Evolutionary conservation across 2,797 vertebrate species (phyloP).

Genomic region (Pseudotriccus pelzelni): DNA sequence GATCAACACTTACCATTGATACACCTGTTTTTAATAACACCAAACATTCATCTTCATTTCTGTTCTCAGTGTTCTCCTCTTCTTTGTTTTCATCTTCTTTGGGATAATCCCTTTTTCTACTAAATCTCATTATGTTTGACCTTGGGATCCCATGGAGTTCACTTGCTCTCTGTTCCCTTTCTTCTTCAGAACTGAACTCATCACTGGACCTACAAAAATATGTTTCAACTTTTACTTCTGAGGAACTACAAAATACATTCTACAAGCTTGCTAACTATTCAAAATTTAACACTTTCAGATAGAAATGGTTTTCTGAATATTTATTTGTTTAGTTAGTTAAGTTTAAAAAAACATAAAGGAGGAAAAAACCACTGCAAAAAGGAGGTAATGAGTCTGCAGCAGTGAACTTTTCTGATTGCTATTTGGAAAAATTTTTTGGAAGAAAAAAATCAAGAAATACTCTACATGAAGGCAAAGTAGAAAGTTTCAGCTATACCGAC

Average conservation of each 20-base stretch:
- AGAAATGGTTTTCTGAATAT: neutral
- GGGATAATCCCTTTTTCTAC: conserved; percentile 29
- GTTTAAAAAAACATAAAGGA: neutral
- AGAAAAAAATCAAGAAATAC: neutral
- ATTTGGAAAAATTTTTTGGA: neutral
- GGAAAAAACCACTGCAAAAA: neutral
- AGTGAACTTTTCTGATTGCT: neutral
- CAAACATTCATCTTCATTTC: neutral
- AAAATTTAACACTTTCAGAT: neutral
- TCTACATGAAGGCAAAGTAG: neutral
- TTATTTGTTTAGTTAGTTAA: neutral
- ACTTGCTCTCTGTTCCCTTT: neutral
- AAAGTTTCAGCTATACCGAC: neutral
- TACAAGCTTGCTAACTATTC: neutral
- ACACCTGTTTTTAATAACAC: neutral
- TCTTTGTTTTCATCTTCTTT: neutral
- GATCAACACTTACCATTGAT: conserved; percentile 11
- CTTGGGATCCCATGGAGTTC: conserved; percentile 43
- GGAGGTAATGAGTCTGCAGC: rapidly evolving
- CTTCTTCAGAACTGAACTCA: neutral
- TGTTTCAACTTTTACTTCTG: neutral
- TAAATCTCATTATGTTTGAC: conserved; percentile 45
- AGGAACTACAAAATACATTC: neutral
- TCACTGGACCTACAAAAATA: conserved; percentile 13
- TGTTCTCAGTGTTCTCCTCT: neutral